Evolutionary conservation across 2,113 vertebrate species (phyloP).

Genomic region (Alces alces): DNA sequence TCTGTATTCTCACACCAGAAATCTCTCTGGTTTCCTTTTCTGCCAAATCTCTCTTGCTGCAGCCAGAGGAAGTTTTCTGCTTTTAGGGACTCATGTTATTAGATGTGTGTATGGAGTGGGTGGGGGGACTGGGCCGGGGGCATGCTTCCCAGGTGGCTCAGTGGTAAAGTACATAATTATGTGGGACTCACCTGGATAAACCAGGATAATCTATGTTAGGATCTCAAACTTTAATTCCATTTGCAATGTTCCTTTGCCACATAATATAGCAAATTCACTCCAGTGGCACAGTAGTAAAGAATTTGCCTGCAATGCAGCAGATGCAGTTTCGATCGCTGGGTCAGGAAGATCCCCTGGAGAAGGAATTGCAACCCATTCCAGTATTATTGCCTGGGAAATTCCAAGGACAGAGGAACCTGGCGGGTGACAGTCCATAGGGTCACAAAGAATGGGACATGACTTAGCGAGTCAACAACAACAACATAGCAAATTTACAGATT

Average conservation of each 20-base stretch:
- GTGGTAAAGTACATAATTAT: not conserved
- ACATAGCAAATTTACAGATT: not conserved
- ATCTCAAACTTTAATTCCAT: not conserved
- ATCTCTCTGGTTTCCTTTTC: not conserved
- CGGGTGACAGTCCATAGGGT: not conserved
- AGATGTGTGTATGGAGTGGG: not conserved
- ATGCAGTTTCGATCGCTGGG: not conserved
- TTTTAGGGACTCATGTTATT: not conserved
- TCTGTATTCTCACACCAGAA: not conserved
- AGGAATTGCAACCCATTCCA: not conserved
- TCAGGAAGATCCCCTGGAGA: not conserved
- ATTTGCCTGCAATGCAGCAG: not conserved
- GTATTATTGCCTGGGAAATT: not conserved
- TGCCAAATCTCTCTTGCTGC: not conserved
- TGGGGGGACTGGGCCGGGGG: accelerated
- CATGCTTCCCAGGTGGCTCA: not conserved
- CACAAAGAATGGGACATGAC: not conserved
- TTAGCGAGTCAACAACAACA: not conserved
- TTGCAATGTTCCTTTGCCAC: not conserved
- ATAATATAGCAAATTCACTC: not conserved
- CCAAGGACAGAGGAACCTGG: not conserved
- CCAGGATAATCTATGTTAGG: not conserved
- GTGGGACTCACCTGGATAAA: not conserved
- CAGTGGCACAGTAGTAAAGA: not conserved
- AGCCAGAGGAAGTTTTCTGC: not conserved